Conservation (phyloP, 1,140 invertebrate species). For the Galleria mellonella region DNA sequence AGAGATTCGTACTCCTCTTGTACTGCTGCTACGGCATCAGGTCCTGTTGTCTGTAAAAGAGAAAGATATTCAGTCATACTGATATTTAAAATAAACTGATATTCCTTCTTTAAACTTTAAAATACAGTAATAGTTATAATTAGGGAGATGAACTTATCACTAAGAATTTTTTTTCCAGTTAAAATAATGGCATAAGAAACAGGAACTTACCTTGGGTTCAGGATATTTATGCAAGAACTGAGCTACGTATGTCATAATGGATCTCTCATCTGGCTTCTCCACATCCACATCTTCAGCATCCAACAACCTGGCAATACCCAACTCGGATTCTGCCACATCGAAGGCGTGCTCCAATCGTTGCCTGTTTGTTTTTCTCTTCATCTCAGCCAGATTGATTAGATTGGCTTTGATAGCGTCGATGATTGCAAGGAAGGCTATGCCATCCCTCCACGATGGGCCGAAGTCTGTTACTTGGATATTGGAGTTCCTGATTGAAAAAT, state of each 20-base stretch:
- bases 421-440: constrained; percentile 95
- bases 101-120: no score
- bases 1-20: constrained; percentile 88
- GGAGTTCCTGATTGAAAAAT: constrained; percentile 78
- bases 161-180: no score
- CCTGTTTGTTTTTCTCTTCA: constrained; percentile 85
- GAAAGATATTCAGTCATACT: no score
- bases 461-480: constrained; percentile 95
- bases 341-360: constrained; percentile 95
- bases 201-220: constrained; percentile 82
- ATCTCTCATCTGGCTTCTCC: constrained; percentile 97
- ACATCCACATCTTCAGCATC: constrained; percentile 99
- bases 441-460: constrained; percentile 97
- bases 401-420: constrained; percentile 97
- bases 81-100: no score
- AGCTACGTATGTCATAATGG: constrained; percentile 99
- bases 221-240: constrained; percentile 98
- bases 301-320: constrained; percentile 94
- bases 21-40: constrained; percentile 82
- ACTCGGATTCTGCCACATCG: constrained; percentile 91
- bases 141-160: no score
- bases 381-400: constrained; percentile 89
- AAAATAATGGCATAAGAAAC: no score
- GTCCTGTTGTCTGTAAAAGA: constrained; percentile 75
- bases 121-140: no score